Percentiles rank a stretch among this genome's conserved stretches.
Conservation (phyloP, 2,113 vertebrate genomes). For the Mungos mungo region DNA sequence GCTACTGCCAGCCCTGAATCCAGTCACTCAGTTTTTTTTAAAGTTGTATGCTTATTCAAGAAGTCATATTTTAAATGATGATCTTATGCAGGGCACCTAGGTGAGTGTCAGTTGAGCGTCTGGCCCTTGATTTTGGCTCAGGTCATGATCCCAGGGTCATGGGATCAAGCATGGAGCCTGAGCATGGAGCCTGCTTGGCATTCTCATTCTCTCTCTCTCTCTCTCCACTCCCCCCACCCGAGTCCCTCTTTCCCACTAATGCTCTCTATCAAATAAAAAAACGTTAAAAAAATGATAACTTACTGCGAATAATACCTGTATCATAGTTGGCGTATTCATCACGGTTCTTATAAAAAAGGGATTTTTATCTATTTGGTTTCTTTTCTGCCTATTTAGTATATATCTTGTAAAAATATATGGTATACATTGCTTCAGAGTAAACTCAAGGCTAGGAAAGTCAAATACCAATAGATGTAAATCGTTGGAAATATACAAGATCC, state of each 20-base stretch:
- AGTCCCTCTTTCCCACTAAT: no score
- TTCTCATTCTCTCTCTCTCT: no score
- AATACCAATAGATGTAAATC: not conserved
- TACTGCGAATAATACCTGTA: not conserved
- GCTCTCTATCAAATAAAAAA: no score
- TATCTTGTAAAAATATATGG: not conserved
- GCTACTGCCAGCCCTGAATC: not conserved
- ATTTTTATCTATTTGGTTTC: not conserved
- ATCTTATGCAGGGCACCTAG: no score
- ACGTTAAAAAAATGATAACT: not conserved
- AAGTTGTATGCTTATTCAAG: not conserved
- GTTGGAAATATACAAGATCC: not conserved
- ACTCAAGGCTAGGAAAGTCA: conserved; percentile 30
- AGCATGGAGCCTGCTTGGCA: no score
- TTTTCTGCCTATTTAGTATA: not conserved
- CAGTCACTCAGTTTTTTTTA: not conserved
- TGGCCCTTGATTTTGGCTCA: no score
- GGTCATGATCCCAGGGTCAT: no score
- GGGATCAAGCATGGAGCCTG: no score
- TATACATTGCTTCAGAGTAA: not conserved
- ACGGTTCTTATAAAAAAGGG: not conserved
- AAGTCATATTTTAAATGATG: not conserved
- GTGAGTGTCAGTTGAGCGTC: no score
- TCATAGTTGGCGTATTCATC: not conserved
- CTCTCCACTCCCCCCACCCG: no score